Percentiles rank a stretch among this genome's conserved stretches.
Evolutionary conservation across 2,888 invertebrate genomes (phyloP).

Genomic region (Selenia dentaria): DNA sequence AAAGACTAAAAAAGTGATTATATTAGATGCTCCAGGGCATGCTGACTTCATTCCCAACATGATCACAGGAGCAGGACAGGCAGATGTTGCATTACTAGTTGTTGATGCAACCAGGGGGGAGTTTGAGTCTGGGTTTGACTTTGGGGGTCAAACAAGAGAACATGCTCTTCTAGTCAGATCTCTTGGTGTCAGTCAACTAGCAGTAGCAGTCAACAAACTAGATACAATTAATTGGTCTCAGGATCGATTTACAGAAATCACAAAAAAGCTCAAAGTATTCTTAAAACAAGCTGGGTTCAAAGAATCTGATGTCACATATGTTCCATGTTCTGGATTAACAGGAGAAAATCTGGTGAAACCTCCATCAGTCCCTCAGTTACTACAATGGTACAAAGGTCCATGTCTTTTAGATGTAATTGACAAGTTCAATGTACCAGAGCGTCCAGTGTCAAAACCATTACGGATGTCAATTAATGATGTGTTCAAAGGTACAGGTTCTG

Average conservation of each 20-base stretch:
- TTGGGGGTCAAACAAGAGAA: constrained; percentile 98
- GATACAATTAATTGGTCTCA: constrained; percentile 98
- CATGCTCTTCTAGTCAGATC: constrained; percentile 97
- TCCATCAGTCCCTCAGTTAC: constrained; percentile 86
- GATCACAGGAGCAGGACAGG: constrained; percentile 99
- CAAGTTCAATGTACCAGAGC: constrained; percentile 93
- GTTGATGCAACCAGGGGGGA: constrained; percentile 98
- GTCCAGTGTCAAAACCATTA: constrained; percentile 94
- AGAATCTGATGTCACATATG: constrained; percentile 93
- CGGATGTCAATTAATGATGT: constrained; percentile 97
- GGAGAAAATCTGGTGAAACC: constrained; percentile 95
- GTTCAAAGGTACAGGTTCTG: constrained; percentile 96
- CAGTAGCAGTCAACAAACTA: constrained; percentile 98
- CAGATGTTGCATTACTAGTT: constrained; percentile 98
- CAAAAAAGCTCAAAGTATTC: constrained; percentile 91
- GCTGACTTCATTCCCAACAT: constrained; percentile 99
- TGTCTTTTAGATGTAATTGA: constrained; percentile 94
- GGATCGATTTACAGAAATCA: constrained; percentile 95
- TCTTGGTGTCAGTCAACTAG: constrained; percentile 95
- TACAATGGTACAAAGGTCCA: constrained; percentile 93
- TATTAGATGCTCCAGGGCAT: constrained; percentile 99
- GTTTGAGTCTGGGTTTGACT: constrained; percentile 99
- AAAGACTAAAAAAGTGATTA: constrained; percentile 90
- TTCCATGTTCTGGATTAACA: constrained; percentile 98
- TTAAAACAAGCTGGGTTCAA: constrained; percentile 96